Conservation (phyloP, 2,888 invertebrate genomes). For the Amphipyra tragopoginis region DNA sequence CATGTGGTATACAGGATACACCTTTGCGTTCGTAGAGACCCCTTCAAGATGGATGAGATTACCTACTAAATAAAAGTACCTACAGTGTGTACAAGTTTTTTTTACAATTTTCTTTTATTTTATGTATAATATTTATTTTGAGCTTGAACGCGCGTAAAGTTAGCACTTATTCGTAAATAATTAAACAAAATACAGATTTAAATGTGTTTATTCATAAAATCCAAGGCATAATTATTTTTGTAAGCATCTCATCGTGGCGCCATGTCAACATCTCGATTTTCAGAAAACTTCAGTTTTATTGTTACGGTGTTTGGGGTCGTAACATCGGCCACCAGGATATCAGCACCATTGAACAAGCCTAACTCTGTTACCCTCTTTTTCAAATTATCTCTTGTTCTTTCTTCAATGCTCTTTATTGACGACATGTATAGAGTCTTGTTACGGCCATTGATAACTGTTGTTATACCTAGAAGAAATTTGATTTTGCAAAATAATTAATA, state of each 20-base stretch:
- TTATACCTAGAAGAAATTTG: constrained; percentile 90
- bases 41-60: too few relatives aligned
- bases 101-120: too few relatives aligned
- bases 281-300: constrained; percentile 92
- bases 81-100: too few relatives aligned
- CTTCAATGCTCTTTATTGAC: constrained; percentile 97
- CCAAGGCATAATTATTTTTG: constrained; percentile 4
- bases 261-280: constrained; percentile 89
- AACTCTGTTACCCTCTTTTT: constrained; percentile 96
- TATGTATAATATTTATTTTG: too few relatives aligned
- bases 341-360: constrained; percentile 95
- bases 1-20: too few relatives aligned
- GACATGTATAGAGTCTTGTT: constrained; percentile 98
- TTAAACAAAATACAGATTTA: neutral
- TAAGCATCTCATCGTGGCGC: constrained; percentile 53
- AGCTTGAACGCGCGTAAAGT: too few relatives aligned
- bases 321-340: constrained; percentile 97
- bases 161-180: neutral
- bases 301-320: constrained; percentile 96
- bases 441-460: constrained; percentile 94
- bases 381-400: constrained; percentile 96
- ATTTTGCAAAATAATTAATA: constrained; percentile 2
- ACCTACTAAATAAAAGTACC: too few relatives aligned
- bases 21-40: too few relatives aligned
- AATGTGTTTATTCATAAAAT: constrained; percentile 29